phyloP scores from a whole-genome alignment of 2,113 vertebrate species.

The Chroicocephalus ridibundus region DNA sequence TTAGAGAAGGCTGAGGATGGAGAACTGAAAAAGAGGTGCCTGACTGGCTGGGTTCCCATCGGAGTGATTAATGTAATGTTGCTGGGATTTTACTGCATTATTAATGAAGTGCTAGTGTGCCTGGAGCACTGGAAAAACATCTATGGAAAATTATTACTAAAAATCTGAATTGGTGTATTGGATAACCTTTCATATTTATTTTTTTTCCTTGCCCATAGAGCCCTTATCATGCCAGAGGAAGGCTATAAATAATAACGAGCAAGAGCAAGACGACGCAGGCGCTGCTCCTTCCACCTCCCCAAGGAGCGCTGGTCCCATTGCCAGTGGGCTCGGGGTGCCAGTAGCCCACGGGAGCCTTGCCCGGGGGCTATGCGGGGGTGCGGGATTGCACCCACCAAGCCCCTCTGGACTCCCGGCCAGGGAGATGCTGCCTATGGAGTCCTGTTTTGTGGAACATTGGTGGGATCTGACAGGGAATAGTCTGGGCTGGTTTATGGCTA shows the following conservation, averaged over 20 bases:
- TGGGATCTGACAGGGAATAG: neutral
- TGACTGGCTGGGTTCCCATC: conserved; percentile 50
- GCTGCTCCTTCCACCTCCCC: neutral
- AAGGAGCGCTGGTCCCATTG: fast-evolving
- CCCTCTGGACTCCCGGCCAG: neutral
- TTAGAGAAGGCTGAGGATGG: conserved; percentile 41
- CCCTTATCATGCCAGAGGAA: neutral
- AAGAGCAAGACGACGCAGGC: neutral
- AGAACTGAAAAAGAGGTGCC: conserved; percentile 58
- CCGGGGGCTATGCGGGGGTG: fast-evolving
- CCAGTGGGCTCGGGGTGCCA: neutral
- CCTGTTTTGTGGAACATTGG: neutral
- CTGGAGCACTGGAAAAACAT: conserved; percentile 57
- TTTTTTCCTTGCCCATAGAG: neutral
- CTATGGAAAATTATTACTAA: conserved; percentile 42
- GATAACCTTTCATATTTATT: neutral
- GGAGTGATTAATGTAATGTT: conserved; percentile 58
- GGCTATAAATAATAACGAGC: neutral
- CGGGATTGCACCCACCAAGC: fast-evolving
- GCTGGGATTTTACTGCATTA: conserved; percentile 61
- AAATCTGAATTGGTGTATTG: conserved; percentile 32
- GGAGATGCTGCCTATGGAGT: neutral
- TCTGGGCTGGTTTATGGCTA: neutral
- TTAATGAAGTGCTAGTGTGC: conserved; percentile 60
- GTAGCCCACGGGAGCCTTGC: neutral